Conservation (phyloP, 2,888 invertebrate genomes). For the Aproaerema taeniolella region DNA sequence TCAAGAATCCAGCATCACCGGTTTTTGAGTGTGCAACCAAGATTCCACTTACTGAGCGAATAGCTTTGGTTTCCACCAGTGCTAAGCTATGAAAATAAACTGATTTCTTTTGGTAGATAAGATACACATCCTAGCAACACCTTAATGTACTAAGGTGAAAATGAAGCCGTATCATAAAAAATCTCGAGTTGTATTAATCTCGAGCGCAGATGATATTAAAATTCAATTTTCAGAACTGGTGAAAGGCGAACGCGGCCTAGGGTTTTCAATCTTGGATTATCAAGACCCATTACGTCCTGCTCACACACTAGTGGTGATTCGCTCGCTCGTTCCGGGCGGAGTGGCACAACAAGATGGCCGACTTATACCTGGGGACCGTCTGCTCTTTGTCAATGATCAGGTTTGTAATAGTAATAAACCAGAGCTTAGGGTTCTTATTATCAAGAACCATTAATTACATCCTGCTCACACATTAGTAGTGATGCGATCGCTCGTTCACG, state of each 20-base stretch:
- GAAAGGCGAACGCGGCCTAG: conserved; percentile 98
- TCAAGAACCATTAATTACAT: conserved; percentile 97
- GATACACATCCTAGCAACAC: no score
- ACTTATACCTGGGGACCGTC: conserved; percentile 97
- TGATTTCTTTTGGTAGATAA: no score
- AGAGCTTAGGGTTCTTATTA: conserved; percentile 96
- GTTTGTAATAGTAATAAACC: no score
- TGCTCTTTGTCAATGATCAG: conserved; percentile 96
- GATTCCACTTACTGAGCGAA: no score
- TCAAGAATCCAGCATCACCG: no score
- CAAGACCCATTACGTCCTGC: conserved; percentile 97
- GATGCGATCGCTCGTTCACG: conserved; percentile 97
- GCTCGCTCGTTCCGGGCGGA: conserved; percentile 98
- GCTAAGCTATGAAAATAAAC: no score
- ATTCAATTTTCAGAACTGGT: conserved; percentile 86
- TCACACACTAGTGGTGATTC: conserved; percentile 98
- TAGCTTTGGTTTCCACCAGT: no score
- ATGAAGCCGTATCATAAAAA: no score
- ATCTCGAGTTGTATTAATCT: no score
- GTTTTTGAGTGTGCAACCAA: no score
- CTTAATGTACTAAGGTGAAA: no score
- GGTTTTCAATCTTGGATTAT: conserved; percentile 97
- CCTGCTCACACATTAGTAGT: conserved; percentile 98
- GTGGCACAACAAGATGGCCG: conserved; percentile 98
- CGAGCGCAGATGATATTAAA: no score